A percentile compares a stretch with the other conserved stretches of the same genome.
These are phyloP conservation scores for Rhagoletis pomonella DNA, from an alignment of 1,140 invertebrate species.

Conservation along the genomic window DNA sequence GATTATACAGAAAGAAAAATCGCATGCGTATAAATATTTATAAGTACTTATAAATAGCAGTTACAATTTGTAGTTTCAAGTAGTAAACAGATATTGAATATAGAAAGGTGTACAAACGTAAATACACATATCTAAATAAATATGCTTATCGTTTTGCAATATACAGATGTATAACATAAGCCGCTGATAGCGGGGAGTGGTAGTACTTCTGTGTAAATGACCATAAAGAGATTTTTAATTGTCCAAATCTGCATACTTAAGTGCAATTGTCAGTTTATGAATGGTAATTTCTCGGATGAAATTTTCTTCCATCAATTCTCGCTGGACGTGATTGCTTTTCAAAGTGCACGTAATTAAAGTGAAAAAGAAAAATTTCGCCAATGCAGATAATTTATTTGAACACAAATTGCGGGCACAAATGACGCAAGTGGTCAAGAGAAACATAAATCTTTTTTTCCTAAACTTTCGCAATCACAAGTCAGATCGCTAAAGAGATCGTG, in stretches of 20 bases:
- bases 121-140: neutral
- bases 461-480: neutral
- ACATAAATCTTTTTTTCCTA: neutral
- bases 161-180: neutral
- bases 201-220: neutral
- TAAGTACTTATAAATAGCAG: neutral
- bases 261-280: neutral
- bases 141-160: neutral
- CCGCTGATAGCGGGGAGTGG: too few species aligned
- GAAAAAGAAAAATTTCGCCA: neutral
- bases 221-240: constrained; percentile 39
- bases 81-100: neutral
- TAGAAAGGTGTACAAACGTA: neutral
- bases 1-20: neutral
- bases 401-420: neutral
- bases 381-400: too few species aligned
- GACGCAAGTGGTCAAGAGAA: neutral
- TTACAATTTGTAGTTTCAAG: too few species aligned
- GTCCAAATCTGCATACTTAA: constrained; percentile 29
- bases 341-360: constrained; percentile 11
- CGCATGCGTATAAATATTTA: neutral
- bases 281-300: neutral
- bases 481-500: neutral
- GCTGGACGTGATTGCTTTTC: neutral
- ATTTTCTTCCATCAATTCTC: neutral